phyloP scores from a whole-genome alignment of 2,113 vertebrate species.

The Myodes glareolus region DNA sequence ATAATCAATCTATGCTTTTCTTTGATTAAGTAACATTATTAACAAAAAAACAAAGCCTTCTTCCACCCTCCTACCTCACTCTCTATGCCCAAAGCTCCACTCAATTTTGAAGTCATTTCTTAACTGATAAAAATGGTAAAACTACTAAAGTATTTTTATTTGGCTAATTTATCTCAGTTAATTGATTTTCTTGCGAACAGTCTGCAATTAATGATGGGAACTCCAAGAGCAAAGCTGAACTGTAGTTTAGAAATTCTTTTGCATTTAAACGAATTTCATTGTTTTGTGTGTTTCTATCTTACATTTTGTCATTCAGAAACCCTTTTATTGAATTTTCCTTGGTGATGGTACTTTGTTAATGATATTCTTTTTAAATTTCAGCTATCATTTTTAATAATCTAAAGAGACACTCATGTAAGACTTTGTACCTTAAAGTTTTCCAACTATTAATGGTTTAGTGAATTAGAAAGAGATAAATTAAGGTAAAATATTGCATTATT shows the following conservation, averaged over 20 bases:
- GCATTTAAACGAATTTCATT: not conserved
- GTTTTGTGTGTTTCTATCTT: not conserved
- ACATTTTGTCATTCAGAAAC: not conserved
- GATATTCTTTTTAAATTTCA: not conserved
- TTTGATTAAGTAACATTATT: constrained; percentile 43
- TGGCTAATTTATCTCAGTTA: constrained; percentile 54
- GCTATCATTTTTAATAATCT: not conserved
- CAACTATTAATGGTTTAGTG: not conserved
- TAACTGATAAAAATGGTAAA: constrained; percentile 62
- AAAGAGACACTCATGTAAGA: not conserved
- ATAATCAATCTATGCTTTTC: not conserved
- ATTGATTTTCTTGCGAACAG: constrained; percentile 65
- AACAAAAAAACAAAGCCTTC: constrained; percentile 12
- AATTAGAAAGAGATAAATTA: not conserved
- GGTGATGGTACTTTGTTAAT: not conserved
- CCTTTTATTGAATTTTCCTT: not conserved
- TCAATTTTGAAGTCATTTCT: constrained; percentile 59
- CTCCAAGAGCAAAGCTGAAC: constrained; percentile 23
- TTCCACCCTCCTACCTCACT: not conserved
- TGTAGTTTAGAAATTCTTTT: constrained; percentile 18
- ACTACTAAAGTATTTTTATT: constrained; percentile 62
- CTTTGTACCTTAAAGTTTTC: not conserved
- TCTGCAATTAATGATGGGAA: constrained; percentile 65
- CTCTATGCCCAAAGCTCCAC: not conserved
- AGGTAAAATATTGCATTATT: not conserved